These are phyloP conservation scores for Pogonomyrmex barbatus DNA, from an alignment of 1,140 invertebrate species.

Conservation along the genomic window DNA sequence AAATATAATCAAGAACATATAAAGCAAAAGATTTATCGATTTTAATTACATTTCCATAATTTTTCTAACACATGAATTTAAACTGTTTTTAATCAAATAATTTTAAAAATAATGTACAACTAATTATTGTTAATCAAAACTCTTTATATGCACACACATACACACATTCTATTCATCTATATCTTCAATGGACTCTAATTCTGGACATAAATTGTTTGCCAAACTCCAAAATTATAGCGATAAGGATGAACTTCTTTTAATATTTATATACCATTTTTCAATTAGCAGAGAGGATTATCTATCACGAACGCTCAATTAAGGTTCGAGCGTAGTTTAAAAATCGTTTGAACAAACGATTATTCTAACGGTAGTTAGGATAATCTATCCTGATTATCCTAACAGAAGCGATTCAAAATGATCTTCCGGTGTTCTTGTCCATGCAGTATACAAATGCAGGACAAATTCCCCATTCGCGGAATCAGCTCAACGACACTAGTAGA, in stretches of 20 bases:
- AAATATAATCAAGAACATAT: neutral
- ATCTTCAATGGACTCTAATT: slow-evolving; percentile 7
- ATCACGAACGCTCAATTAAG: slow-evolving; percentile 19
- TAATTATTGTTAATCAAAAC: neutral
- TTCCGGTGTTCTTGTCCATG: slow-evolving; percentile 64
- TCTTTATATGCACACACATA: slow-evolving; percentile 9
- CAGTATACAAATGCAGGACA: slow-evolving; percentile 64
- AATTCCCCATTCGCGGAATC: slow-evolving; percentile 71
- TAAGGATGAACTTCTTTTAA: slow-evolving; percentile 27
- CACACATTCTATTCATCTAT: neutral
- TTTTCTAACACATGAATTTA: neutral
- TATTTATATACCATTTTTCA: slow-evolving; percentile 5
- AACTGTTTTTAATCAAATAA: neutral
- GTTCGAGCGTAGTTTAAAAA: slow-evolving; percentile 38
- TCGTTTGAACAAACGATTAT: slow-evolving; percentile 58
- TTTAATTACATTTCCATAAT: neutral
- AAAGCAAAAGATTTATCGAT: neutral
- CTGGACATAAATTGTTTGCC: slow-evolving; percentile 3
- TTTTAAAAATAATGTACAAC: neutral
- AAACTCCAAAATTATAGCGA: slow-evolving; percentile 29
- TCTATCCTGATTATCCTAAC: neutral
- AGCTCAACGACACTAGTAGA: slow-evolving; percentile 71
- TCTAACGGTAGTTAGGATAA: slow-evolving; percentile 45
- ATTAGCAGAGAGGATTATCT: neutral
- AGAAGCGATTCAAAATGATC: slow-evolving; percentile 56